A percentile compares a stretch with the other conserved stretches of the same genome.
These are phyloP conservation scores for Chrysemys picta DNA, from an alignment of 2,113 vertebrate genomes.

Conservation along the genomic window DNA sequence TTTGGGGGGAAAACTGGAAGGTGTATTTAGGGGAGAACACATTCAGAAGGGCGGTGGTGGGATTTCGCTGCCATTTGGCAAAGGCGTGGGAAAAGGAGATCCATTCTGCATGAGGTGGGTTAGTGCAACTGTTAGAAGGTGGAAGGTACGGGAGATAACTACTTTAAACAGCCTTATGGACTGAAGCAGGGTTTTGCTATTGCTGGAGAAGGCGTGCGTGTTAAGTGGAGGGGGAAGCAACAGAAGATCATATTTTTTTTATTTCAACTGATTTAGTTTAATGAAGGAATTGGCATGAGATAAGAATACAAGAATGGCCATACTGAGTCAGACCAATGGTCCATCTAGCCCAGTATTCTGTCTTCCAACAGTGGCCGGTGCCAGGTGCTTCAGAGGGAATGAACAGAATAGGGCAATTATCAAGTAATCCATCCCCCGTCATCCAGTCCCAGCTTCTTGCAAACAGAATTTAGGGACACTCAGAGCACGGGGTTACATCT, in stretches of 20 bases:
- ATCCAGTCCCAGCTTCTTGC: background rate
- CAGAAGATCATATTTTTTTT: accelerated
- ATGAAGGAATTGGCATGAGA: background rate
- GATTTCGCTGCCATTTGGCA: background rate
- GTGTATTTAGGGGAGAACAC: background rate
- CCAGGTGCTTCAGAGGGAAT: background rate
- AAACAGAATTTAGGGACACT: background rate
- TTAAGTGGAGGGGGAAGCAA: accelerated
- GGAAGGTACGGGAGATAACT: background rate
- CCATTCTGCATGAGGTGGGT: background rate
- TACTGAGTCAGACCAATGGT: background rate
- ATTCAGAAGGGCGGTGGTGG: accelerated
- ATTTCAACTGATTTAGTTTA: background rate
- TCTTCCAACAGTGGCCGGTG: background rate
- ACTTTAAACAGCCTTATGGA: background rate
- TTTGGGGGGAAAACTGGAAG: background rate
- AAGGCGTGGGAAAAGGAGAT: background rate
- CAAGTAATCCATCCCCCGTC: background rate
- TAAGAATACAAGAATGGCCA: background rate
- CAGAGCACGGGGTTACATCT: background rate
- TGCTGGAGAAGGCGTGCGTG: accelerated
- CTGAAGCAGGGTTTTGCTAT: background rate
- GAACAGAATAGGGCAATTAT: background rate
- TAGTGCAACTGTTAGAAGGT: background rate
- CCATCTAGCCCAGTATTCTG: background rate